phyloP scores from a whole-genome alignment of 2,888 invertebrate species.

The Tetheella fluctuosa region DNA sequence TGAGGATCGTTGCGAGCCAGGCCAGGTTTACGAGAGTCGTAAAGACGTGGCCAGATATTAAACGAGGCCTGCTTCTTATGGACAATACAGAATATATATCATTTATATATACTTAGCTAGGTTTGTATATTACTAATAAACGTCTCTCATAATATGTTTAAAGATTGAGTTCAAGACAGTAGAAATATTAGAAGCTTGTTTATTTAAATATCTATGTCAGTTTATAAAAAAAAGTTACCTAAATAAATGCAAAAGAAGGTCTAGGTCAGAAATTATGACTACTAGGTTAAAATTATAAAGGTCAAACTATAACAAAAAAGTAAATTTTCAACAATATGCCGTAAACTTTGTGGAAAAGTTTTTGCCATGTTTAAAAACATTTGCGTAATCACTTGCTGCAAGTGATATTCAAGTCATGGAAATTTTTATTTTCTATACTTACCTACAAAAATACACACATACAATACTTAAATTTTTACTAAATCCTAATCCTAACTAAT shows the following conservation, averaged over 20 bases:
- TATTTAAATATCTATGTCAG: too few relatives aligned
- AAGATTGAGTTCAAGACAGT: too few relatives aligned
- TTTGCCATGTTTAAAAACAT: not conserved
- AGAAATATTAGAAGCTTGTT: too few relatives aligned
- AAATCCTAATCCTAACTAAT: too few relatives aligned
- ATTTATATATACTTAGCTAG: not conserved
- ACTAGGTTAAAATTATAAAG: too few relatives aligned
- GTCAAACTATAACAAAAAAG: not conserved
- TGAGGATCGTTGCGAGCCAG: slow-evolving; percentile 48
- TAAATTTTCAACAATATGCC: not conserved
- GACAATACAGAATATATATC: slow-evolving; percentile 23
- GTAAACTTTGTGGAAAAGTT: not conserved
- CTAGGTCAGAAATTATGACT: not conserved
- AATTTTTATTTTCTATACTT: not conserved
- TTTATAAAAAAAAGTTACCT: too few relatives aligned
- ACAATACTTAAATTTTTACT: too few relatives aligned
- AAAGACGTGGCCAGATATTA: slow-evolving; percentile 68
- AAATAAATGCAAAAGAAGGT: not conserved
- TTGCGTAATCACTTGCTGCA: not conserved
- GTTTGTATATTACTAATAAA: not conserved
- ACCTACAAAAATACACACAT: too few relatives aligned
- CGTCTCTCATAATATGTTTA: not conserved
- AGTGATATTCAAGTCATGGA: not conserved
- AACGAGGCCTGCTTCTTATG: slow-evolving; percentile 40
- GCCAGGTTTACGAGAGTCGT: slow-evolving; percentile 63